phyloP scores from a whole-genome alignment of 92 coral and sea anemone genomes.

The Siderastrea radians region DNA sequence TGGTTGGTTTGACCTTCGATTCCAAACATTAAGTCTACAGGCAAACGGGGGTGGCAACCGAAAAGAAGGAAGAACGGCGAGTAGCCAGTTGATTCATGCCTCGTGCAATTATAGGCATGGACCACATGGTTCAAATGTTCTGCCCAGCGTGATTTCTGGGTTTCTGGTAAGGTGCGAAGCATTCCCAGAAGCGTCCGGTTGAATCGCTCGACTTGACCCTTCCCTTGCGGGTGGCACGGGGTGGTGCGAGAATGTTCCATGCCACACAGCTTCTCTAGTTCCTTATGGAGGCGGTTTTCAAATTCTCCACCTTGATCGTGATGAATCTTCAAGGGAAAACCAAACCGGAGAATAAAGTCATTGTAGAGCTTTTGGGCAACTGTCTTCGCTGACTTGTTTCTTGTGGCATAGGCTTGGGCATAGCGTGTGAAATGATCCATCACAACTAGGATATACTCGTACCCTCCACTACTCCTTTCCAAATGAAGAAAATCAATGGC shows the following conservation, averaged over 20 bases:
- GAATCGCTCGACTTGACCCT: constrained; percentile 60
- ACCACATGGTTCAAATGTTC: constrained; percentile 60
- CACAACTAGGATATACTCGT: constrained; percentile 55
- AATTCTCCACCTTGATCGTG: constrained; percentile 70
- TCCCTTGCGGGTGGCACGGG: constrained; percentile 65
- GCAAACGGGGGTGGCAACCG: constrained; percentile 45
- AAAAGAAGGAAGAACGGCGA: constrained; percentile 50
- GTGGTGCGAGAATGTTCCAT: constrained; percentile 55
- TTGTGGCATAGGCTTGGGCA: constrained; percentile 57
- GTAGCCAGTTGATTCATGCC: constrained; percentile 56
- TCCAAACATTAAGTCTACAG: constrained; percentile 54
- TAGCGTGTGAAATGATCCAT: constrained; percentile 59
- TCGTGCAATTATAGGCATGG: constrained; percentile 54
- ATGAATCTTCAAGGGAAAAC: constrained; percentile 54
- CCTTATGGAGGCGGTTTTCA: constrained; percentile 48
- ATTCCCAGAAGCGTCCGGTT: constrained; percentile 49
- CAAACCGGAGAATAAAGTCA: constrained; percentile 58
- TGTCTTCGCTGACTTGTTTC: constrained; percentile 55
- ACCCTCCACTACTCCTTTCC: constrained; percentile 30
- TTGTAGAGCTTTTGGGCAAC: constrained; percentile 60
- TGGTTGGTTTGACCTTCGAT: constrained; percentile 19
- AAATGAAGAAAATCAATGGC: constrained; percentile 64
- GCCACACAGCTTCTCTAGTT: constrained; percentile 58
- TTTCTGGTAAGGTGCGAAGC: constrained; percentile 70
- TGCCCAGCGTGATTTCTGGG: constrained; percentile 60